Conservation (phyloP, 2,113 vertebrate species). For the Dromiciops gliroides region DNA sequence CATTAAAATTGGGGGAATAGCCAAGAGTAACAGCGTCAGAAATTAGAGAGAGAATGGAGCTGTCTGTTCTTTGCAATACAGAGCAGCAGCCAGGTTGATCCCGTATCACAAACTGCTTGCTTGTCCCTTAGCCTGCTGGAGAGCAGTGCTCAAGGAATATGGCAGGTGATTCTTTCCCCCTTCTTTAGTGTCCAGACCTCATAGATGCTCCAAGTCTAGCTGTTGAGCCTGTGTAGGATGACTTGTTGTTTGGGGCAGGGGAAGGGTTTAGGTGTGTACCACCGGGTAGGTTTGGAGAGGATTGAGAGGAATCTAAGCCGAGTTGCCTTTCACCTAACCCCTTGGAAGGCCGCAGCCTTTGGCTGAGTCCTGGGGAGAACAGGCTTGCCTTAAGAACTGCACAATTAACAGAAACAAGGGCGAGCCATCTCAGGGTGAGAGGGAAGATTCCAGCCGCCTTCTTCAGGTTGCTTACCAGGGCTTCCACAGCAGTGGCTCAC, state of each 20-base stretch:
- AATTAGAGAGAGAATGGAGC: neutral
- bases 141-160: slow-evolving; percentile 22
- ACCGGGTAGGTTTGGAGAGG: slow-evolving; percentile 16
- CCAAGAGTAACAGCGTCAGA: slow-evolving; percentile 1
- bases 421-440: slow-evolving; percentile 29
- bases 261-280: neutral
- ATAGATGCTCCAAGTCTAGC: neutral
- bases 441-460: slow-evolving; percentile 48
- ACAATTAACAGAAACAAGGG: slow-evolving; percentile 16
- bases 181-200: neutral
- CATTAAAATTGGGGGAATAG: neutral
- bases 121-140: slow-evolving; percentile 26
- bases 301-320: neutral
- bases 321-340: slow-evolving; percentile 20
- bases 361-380: slow-evolving; percentile 7
- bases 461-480: slow-evolving; percentile 67
- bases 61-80: slow-evolving; percentile 20
- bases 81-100: neutral
- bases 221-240: neutral
- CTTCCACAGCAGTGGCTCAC: slow-evolving; percentile 68
- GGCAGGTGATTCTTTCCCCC: slow-evolving; percentile 16
- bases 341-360: slow-evolving; percentile 18
- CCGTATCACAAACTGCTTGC: neutral
- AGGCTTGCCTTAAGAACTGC: neutral
- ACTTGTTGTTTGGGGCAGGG: neutral